A percentile compares a stretch with the other conserved stretches of the same genome.
These are phyloP conservation scores for Noturus placidus DNA, from an alignment of 2,113 vertebrate genomes.

Conservation along the genomic window DNA sequence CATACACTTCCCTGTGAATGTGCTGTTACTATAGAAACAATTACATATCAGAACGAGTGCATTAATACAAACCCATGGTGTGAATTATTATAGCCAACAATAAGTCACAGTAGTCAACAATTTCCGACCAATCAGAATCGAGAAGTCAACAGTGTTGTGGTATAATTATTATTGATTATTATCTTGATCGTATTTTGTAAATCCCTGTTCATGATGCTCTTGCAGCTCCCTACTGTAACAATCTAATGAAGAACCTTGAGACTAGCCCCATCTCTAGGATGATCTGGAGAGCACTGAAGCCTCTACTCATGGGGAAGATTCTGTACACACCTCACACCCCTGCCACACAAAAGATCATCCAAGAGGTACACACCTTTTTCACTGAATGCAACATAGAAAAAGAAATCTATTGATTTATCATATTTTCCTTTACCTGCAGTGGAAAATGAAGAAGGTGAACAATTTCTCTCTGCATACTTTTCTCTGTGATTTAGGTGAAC, in stretches of 20 bases:
- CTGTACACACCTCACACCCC: constrained; percentile 92
- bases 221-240: constrained; percentile 92
- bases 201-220: not conserved
- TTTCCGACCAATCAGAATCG: not conserved
- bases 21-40: not conserved
- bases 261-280: constrained; percentile 91
- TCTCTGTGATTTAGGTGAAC: constrained; percentile 80
- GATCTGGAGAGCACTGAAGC: constrained; percentile 94
- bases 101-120: not conserved
- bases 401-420: not conserved
- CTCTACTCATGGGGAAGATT: constrained; percentile 92
- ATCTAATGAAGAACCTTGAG: constrained; percentile 88
- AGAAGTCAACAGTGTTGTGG: not conserved
- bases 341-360: constrained; percentile 82
- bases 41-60: not conserved
- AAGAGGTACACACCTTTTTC: constrained; percentile 77
- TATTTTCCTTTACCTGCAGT: not conserved
- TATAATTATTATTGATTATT: not conserved
- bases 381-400: not conserved
- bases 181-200: not conserved
- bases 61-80: not conserved
- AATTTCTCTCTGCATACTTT: not conserved
- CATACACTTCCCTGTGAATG: not conserved
- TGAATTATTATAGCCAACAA: too few relatives aligned
- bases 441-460: not conserved